Evolutionary conservation across 2,113 vertebrate genomes (phyloP), one percentile per base, ranked within the genome.

Genomic region (Platysternon megacephalum): DNA sequence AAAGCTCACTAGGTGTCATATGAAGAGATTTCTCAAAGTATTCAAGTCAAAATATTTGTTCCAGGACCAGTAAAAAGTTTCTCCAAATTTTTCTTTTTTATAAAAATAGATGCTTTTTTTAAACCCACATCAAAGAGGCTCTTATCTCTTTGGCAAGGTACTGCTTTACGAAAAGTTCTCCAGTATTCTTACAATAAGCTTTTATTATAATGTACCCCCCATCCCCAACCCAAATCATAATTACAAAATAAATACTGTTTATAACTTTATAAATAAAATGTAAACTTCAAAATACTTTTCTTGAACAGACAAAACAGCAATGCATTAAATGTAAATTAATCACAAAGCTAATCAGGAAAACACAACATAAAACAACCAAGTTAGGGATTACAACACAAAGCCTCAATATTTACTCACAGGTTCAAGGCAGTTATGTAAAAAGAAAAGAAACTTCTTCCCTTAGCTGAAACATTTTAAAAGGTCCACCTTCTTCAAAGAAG

Each of bases 1-100:
- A 99, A 99, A 99, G 99, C 99, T 99, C 99, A 99, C 99, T 99
- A 99, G 99, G 98, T 99, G 99, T 99, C 99, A 98, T 99, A 99
- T 98, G 99, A 99, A 99, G 99, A 99, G 99, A 99, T 99, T 99
- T 99, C 98, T 99, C 99, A 99, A 99, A 99, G 99, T 99, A 99
- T 99, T 99, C 99, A 99, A 99, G 99, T 99, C 99, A 99, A 99
- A 99, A 99, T 99, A 99, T 99, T 99, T 99, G 99, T 99, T 99
- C 99, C 99, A 99, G 99, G 99, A 99, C 99, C 99, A 99, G 99
- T 99, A 99, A 99, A 99, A 99, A 99, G 99, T 99, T 99, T 99
- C 98, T 99, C 99, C 99, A 99, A 99, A 99, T 99, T 99, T 99
- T 98, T 97, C 97, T 95, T 98, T 98, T 98, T 98, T 99, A 99